These are phyloP conservation scores for Microchrysa polita DNA, from an alignment of 2,888 invertebrate species.

Conservation along the genomic window DNA sequence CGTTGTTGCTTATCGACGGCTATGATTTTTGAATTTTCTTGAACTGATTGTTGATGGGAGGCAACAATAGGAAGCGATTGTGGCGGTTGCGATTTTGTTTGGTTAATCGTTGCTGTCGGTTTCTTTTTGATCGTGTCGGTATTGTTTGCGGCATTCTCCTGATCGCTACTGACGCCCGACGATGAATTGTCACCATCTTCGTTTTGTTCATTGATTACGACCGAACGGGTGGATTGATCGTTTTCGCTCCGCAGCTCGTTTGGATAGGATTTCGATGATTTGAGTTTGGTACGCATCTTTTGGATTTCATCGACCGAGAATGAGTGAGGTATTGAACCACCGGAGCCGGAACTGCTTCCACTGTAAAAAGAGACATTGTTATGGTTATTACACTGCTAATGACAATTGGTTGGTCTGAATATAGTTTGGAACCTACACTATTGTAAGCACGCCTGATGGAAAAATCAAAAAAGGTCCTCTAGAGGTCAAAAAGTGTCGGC, in stretches of 20 bases:
- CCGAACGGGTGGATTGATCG: constrained; percentile 55
- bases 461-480: too few species aligned
- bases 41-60: constrained; percentile 5
- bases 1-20: constrained; percentile 47
- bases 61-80: constrained; percentile 53
- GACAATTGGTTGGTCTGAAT: too few species aligned
- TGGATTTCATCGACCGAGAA: constrained; percentile 91
- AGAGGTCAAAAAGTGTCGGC: too few species aligned
- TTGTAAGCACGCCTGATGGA: too few species aligned
- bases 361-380: constrained; percentile 59
- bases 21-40: constrained; percentile 17
- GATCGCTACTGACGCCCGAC: constrained; percentile 88
- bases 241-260: constrained; percentile 75
- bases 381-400: too few species aligned
- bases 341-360: constrained; percentile 78
- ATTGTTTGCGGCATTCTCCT: constrained; percentile 73
- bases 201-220: constrained; percentile 59
- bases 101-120: constrained; percentile 55
- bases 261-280: constrained; percentile 87
- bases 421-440: too few species aligned
- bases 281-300: constrained; percentile 83
- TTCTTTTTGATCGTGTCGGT: constrained; percentile 64
- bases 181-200: constrained; percentile 91
- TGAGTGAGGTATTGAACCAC: constrained; percentile 82
- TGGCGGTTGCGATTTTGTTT: constrained; percentile 48